Evolutionary conservation across 1,140 invertebrate species (phyloP).

Genomic region (Hydropsyche tenuis): DNA sequence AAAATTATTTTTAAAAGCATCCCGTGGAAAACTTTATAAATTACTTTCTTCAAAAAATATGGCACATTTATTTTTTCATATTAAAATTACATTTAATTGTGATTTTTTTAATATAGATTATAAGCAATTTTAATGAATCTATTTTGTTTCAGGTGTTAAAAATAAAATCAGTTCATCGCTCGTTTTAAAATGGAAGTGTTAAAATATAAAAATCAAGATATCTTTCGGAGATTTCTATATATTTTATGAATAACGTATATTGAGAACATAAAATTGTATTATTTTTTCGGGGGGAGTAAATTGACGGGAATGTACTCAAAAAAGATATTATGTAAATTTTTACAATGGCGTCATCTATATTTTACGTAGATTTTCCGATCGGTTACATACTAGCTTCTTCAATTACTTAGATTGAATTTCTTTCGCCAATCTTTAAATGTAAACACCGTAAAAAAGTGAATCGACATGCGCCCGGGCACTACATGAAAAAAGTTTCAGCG

Average conservation of each 20-base stretch:
- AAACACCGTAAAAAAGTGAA: conserved; percentile 42
- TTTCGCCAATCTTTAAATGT: conserved; percentile 42
- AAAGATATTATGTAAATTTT: conserved; percentile 26
- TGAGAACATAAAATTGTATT: no score
- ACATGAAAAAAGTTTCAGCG: conserved; percentile 35
- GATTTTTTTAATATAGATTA: background rate
- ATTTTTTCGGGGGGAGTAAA: no score
- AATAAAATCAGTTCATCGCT: background rate
- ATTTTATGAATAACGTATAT: no score
- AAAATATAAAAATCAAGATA: background rate
- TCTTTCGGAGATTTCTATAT: background rate
- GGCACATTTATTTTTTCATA: no score
- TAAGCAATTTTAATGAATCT: background rate
- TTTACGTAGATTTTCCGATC: background rate
- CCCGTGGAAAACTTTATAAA: no score
- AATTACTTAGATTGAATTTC: conserved; percentile 45
- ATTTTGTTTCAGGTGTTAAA: conserved; percentile 17
- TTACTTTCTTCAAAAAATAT: no score
- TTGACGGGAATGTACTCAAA: background rate
- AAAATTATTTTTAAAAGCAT: no score
- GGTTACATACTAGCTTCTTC: conserved; percentile 15
- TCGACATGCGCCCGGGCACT: conserved; percentile 11
- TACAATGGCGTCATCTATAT: conserved; percentile 14
- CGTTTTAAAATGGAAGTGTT: background rate
- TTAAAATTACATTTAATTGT: no score